Evolutionary conservation across 2,888 invertebrate species (phyloP).

Genomic region (Parapristionchus giblindavisi): DNA sequence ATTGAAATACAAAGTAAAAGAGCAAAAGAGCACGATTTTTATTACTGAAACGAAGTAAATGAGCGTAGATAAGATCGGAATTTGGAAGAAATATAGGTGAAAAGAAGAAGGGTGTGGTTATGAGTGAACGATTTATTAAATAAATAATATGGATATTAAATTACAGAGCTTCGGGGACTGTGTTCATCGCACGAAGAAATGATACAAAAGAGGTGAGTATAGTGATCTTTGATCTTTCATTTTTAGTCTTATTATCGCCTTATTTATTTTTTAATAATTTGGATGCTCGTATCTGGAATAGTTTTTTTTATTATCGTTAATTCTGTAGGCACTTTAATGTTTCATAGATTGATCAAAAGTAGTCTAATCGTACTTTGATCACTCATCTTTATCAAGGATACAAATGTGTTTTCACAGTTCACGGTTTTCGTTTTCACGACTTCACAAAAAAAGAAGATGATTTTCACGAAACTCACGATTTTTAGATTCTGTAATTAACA

Average conservation of each 20-base stretch:
- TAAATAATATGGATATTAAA: neutral
- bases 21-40: neutral
- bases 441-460: no score
- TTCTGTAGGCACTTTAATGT: no score
- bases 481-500: no score
- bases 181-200: slow-evolving; percentile 60
- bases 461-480: neutral
- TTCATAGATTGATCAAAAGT: no score
- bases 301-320: no score
- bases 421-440: no score
- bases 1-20: neutral
- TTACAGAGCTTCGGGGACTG: slow-evolving; percentile 67
- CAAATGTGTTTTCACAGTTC: no score
- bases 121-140: slow-evolving; percentile 71
- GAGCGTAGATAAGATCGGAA: neutral
- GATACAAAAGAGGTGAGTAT: slow-evolving; percentile 45
- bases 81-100: neutral
- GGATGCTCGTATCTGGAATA: no score
- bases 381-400: no score
- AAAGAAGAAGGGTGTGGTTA: neutral
- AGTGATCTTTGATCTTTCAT: neutral
- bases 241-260: no score
- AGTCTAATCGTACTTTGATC: no score
- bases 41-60: neutral
- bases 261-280: no score